A percentile compares a stretch with the other conserved stretches of the same genome.
Evolutionary conservation across 2,797 vertebrate genomes (phyloP).

Genomic region (Acipenser oxyrinchus): DNA sequence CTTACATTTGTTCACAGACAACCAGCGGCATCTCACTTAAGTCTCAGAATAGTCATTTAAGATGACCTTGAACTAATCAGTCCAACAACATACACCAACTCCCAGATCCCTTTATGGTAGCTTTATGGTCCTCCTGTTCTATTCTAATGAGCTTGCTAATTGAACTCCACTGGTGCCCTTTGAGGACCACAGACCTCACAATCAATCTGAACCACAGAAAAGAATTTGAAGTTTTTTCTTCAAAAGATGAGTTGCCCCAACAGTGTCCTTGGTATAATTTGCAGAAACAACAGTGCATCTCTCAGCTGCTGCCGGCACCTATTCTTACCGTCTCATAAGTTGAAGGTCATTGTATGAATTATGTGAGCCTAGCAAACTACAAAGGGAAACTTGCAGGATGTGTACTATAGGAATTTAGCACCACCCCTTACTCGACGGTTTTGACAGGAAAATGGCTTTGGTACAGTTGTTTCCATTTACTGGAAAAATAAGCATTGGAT

Average conservation of each 20-base stretch:
- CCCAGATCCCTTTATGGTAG: constrained; percentile 43
- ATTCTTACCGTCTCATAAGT: constrained; percentile 33
- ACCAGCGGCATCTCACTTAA: constrained; percentile 33
- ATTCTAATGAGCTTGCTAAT: constrained; percentile 48
- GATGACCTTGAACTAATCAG: constrained; percentile 38
- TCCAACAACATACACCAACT: constrained; percentile 31
- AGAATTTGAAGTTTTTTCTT: constrained; percentile 27
- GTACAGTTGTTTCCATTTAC: neutral
- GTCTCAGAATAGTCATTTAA: constrained; percentile 35
- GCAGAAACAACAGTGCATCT: constrained; percentile 33
- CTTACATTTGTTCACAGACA: constrained; percentile 4
- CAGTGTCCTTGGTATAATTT: constrained; percentile 27
- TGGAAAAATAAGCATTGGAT: neutral
- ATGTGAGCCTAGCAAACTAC: constrained; percentile 31
- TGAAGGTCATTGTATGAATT: constrained; percentile 48
- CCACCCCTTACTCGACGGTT: neutral
- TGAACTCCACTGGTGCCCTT: constrained; percentile 43
- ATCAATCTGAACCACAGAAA: constrained; percentile 33
- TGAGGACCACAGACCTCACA: constrained; percentile 43
- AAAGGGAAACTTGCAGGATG: constrained; percentile 29
- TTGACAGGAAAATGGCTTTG: neutral
- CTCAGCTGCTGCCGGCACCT: constrained; percentile 33
- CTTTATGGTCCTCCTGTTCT: constrained; percentile 37
- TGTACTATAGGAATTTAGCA: constrained; percentile 18
- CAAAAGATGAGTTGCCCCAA: constrained; percentile 33